Conservation (phyloP, 2,113 vertebrate species). For the Alligator sinensis region DNA sequence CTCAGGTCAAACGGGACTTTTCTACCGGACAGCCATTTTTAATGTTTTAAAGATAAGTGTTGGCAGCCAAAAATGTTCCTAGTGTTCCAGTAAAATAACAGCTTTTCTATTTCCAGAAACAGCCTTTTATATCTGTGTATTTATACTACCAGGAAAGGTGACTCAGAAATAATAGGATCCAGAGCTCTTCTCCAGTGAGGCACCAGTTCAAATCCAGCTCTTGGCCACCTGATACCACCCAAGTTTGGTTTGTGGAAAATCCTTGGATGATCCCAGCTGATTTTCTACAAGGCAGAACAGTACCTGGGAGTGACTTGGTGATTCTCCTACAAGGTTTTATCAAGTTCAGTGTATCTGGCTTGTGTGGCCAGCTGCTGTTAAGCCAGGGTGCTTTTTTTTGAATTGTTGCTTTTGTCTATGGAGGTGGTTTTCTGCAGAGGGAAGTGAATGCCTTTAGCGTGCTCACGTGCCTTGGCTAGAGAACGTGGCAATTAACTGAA, state of each 20-base stretch:
- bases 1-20: accelerated
- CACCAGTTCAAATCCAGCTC: conserved; percentile 18
- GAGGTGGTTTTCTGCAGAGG: neutral
- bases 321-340: neutral
- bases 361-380: accelerated
- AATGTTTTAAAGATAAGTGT: conserved; percentile 28
- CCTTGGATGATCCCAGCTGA: neutral
- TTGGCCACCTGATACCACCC: conserved; percentile 10
- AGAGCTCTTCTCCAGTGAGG: neutral
- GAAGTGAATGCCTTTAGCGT: neutral
- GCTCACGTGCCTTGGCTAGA: neutral
- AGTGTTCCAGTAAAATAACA: conserved; percentile 43
- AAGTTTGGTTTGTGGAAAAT: neutral
- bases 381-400: neutral
- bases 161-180: conserved; percentile 52
- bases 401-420: neutral
- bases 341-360: neutral
- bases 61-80: conserved; percentile 38
- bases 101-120: conserved; percentile 33
- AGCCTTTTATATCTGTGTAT: conserved; percentile 51
- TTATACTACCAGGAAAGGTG: conserved; percentile 68
- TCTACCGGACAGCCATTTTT: neutral
- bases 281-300: neutral
- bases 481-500: neutral
- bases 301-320: neutral